phyloP scores from a whole-genome alignment of 2,113 vertebrate species.

The Macrotus californicus region DNA sequence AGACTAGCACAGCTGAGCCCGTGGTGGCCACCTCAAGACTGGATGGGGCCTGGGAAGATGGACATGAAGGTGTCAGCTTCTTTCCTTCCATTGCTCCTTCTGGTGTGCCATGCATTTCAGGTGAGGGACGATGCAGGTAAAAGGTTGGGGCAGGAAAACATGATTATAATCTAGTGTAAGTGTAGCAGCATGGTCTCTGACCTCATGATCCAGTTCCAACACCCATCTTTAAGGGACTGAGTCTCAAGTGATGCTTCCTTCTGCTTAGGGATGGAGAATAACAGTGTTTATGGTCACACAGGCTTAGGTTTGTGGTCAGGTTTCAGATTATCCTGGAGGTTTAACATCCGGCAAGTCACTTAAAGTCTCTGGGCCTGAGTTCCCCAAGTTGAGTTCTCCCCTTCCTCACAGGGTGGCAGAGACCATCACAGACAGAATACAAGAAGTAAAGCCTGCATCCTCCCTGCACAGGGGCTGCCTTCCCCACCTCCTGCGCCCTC shows the following conservation, averaged over 20 bases:
- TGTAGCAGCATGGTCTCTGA: neutral
- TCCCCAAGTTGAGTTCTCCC: neutral
- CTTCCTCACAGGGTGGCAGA: neutral
- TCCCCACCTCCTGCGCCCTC: neutral
- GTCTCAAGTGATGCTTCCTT: neutral
- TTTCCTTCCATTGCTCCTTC: neutral
- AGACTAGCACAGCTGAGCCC: neutral
- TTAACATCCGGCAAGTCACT: neutral
- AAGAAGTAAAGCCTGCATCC: accelerated
- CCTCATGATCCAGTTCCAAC: neutral
- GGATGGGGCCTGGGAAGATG: neutral
- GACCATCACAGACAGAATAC: too few species aligned
- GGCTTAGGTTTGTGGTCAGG: neutral
- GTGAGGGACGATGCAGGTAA: neutral
- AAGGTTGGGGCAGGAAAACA: neutral
- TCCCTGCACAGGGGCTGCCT: accelerated
- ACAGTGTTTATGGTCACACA: neutral
- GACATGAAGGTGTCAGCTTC: neutral
- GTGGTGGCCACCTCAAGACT: neutral
- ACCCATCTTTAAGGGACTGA: neutral
- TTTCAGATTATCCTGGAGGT: neutral
- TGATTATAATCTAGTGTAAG: neutral
- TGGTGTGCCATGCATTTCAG: neutral
- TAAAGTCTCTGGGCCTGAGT: neutral
- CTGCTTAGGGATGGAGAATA: neutral